Evolutionary conservation across 2,888 invertebrate genomes (phyloP).

Genomic region (Spisula solida): DNA sequence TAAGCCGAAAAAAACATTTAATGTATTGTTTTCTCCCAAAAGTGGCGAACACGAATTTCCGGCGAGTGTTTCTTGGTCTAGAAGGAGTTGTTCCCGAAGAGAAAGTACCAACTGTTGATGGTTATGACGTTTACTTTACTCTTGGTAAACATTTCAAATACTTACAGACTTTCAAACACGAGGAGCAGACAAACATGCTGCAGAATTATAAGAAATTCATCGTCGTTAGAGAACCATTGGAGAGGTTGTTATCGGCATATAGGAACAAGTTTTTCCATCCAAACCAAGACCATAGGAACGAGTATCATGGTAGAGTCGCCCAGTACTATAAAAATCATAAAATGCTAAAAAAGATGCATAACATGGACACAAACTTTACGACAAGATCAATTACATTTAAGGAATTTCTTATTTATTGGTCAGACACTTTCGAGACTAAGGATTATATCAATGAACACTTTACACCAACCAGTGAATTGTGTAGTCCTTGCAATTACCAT

Average conservation of each 20-base stretch:
- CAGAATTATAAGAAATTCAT: conserved; percentile 94
- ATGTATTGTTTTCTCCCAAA: conserved; percentile 91
- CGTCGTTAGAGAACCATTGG: conserved; percentile 96
- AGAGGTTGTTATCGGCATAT: conserved; percentile 95
- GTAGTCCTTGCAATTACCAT: conserved; percentile 94
- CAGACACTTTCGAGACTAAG: conserved; percentile 86
- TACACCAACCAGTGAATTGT: conserved; percentile 93
- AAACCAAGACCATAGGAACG: conserved; percentile 19
- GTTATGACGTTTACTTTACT: conserved; percentile 77
- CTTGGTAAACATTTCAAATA: conserved; percentile 72
- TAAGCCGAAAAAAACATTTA: background rate
- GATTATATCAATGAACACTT: conserved; percentile 94
- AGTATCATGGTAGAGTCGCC: conserved; percentile 22
- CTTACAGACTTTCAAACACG: conserved; percentile 72
- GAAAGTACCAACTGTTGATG: conserved; percentile 70
- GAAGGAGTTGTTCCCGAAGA: conserved; percentile 88
- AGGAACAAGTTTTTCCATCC: conserved; percentile 92
- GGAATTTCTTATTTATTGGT: conserved; percentile 87
- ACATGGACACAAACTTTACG: conserved; percentile 66
- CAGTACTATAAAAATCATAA: conserved; percentile 37
- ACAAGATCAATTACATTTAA: conserved; percentile 54
- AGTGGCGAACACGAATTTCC: conserved; percentile 97
- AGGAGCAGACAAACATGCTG: conserved; percentile 91
- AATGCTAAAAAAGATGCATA: conserved; percentile 82
- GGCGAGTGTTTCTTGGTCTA: conserved; percentile 94